phyloP scores from a whole-genome alignment of 1,140 invertebrate genomes.

The Rhagoletis pomonella region DNA sequence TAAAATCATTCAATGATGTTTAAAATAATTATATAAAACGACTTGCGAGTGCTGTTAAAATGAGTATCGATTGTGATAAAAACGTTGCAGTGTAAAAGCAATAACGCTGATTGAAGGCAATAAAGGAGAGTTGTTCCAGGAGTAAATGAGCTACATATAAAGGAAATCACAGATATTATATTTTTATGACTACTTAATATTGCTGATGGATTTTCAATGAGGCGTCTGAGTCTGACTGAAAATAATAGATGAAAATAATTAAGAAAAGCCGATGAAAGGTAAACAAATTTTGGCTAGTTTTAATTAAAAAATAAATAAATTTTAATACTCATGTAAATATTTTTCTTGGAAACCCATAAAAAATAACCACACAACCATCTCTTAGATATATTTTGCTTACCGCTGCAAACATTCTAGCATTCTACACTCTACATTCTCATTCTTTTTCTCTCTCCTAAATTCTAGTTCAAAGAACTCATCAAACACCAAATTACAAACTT shows the following conservation, averaged over 20 bases:
- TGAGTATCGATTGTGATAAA: neutral
- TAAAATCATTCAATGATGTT: neutral
- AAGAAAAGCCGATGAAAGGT: neutral
- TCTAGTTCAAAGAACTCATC: slow-evolving; percentile 44
- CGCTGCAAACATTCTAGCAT: too few species aligned
- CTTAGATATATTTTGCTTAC: too few species aligned
- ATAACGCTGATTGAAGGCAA: neutral
- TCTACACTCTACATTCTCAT: neutral
- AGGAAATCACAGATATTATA: neutral
- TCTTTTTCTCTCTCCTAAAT: neutral
- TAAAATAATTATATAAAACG: neutral
- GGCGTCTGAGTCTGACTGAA: neutral
- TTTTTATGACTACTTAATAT: neutral
- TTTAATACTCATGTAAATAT: too few species aligned
- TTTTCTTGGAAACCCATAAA: too few species aligned
- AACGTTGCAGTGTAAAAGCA: neutral
- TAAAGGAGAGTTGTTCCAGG: neutral
- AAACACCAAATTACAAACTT: too few species aligned
- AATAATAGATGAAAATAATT: neutral
- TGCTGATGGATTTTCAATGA: neutral
- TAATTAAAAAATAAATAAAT: too few species aligned
- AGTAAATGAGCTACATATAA: neutral
- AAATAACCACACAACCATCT: too few species aligned
- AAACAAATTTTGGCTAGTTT: neutral
- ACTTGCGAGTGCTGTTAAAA: neutral